Conservation (phyloP, 2,888 invertebrate species). For the Piscicola geometra region DNA sequence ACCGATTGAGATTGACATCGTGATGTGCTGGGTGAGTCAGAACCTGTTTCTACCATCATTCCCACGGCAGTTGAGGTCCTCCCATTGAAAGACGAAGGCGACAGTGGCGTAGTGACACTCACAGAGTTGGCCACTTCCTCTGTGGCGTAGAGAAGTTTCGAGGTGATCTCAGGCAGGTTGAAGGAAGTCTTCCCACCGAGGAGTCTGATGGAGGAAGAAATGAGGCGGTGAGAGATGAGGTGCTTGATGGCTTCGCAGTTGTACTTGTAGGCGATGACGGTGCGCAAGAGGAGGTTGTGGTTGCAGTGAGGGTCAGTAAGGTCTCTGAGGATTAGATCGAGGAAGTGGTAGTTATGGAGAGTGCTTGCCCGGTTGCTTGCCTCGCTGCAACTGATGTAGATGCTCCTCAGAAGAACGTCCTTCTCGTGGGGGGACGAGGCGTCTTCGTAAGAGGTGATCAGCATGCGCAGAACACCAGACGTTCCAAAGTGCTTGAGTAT, state of each 20-base stretch:
- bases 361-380: background rate
- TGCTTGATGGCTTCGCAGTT: constrained; percentile 1
- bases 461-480: background rate
- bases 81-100: background rate
- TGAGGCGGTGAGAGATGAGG: background rate
- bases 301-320: background rate
- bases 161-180: constrained; percentile 2
- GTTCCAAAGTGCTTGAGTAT: background rate
- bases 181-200: background rate
- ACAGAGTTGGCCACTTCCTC: background rate
- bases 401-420: background rate
- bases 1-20: no score
- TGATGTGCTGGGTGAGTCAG: background rate
- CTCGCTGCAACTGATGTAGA: background rate
- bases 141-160: background rate
- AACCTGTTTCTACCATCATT: background rate
- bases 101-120: background rate
- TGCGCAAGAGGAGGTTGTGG: background rate
- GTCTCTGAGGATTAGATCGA: background rate
- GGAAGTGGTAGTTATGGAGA: background rate
- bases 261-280: background rate
- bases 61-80: background rate
- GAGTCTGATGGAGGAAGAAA: background rate
- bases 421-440: background rate
- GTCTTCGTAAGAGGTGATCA: background rate